Conservation (phyloP, 2,113 vertebrate species). For the Pipra filicauda region DNA sequence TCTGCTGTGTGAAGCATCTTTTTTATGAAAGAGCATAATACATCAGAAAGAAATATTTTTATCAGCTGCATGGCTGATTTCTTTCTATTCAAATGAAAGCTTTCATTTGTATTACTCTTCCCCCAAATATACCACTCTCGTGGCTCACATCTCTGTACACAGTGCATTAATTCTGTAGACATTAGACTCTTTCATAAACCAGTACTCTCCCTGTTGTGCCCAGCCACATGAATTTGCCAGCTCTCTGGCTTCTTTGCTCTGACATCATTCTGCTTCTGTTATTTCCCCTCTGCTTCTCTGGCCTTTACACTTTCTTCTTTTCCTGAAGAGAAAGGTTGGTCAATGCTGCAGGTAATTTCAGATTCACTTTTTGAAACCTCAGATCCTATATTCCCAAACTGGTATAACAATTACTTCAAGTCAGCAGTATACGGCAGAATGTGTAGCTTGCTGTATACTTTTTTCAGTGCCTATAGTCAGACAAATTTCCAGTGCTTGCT, state of each 20-base stretch:
- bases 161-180: neutral
- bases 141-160: neutral
- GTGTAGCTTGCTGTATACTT: neutral
- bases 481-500: neutral
- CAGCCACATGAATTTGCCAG: neutral
- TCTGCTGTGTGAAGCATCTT: neutral
- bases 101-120: neutral
- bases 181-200: neutral
- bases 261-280: neutral
- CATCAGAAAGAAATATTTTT: conserved; percentile 48
- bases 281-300: neutral
- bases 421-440: neutral
- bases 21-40: conserved; percentile 46
- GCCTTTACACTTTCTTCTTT: neutral
- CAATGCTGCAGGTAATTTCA: neutral
- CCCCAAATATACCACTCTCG: neutral
- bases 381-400: neutral
- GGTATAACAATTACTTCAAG: neutral
- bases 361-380: neutral
- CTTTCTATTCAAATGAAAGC: neutral
- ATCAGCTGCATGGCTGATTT: neutral
- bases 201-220: neutral
- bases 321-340: neutral
- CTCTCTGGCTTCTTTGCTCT: neutral
- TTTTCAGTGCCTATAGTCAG: neutral